Percentiles rank a stretch among this genome's conserved stretches.
These are phyloP conservation scores for Leptogaster cylindrica DNA, from an alignment of 2,888 invertebrate genomes.

Conservation along the genomic window DNA sequence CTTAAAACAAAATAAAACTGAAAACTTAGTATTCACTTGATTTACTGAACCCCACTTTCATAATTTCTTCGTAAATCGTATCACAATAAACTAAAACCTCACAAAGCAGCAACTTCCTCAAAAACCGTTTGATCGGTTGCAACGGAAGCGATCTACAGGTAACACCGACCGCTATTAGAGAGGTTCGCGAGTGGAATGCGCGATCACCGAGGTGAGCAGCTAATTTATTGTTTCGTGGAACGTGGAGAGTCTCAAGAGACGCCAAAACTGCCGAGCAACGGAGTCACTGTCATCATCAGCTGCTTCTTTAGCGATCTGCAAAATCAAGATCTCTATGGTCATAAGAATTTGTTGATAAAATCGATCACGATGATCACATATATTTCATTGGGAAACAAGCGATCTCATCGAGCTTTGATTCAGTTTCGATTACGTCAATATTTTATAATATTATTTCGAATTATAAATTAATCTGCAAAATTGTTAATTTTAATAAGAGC, in stretches of 20 bases:
- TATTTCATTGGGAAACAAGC: no score
- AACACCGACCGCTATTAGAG: background rate
- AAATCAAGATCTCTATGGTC: background rate
- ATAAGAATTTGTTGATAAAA: no score
- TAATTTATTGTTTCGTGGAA: conserved; percentile 37
- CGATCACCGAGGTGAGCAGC: conserved; percentile 31
- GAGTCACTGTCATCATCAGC: conserved; percentile 2
- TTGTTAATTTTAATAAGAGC: no score
- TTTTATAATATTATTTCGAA: no score
- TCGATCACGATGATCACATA: no score
- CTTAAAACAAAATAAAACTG: no score
- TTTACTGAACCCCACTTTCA: no score
- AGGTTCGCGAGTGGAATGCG: conserved; percentile 20
- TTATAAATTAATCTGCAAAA: no score
- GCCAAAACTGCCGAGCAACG: background rate
- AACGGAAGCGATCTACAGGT: background rate
- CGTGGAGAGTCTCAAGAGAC: background rate
- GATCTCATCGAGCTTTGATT: no score
- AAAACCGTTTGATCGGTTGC: background rate
- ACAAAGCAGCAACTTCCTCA: conserved; percentile 2
- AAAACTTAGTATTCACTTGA: no score
- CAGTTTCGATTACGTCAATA: no score
- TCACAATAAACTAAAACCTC: background rate
- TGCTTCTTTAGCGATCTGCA: background rate
- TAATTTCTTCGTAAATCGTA: no score